These are phyloP conservation scores for Uloborus diversus DNA, from an alignment of 1,140 invertebrate species.

Conservation along the genomic window DNA sequence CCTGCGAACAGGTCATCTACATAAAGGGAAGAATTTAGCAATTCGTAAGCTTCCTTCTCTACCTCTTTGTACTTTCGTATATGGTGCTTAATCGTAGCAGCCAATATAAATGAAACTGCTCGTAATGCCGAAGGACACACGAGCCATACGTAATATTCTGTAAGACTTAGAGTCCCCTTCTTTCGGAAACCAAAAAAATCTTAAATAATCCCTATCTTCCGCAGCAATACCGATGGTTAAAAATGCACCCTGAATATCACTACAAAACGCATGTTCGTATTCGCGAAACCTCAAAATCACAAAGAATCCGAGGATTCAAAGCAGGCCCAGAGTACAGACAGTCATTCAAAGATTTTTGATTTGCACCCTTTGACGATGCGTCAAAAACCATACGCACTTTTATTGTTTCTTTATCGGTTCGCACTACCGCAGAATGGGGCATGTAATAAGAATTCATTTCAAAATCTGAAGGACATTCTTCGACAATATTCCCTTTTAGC, in stretches of 20 bases:
- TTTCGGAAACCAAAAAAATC: conserved; percentile 8
- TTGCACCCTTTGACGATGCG: background rate
- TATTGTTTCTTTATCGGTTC: background rate
- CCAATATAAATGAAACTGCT: background rate
- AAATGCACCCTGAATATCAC: conserved; percentile 1
- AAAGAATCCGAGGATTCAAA: conserved; percentile 7
- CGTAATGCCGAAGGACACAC: background rate
- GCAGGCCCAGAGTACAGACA: conserved; percentile 11
- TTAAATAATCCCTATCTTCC: conserved; percentile 8
- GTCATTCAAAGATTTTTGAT: conserved; percentile 35
- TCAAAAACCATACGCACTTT: background rate
- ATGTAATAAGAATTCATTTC: conserved; percentile 5
- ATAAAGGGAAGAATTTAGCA: background rate
- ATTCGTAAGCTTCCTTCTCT: background rate
- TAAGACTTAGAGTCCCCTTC: background rate
- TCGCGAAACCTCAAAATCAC: conserved; percentile 25
- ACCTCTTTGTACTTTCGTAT: background rate
- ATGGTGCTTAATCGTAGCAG: background rate
- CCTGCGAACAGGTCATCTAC: conserved; percentile 7
- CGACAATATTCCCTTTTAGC: background rate
- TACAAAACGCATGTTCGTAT: background rate
- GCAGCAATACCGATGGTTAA: conserved; percentile 6
- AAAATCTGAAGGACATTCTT: background rate
- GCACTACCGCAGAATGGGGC: conserved; percentile 1
- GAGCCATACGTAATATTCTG: background rate